Evolutionary conservation across 2,113 vertebrate genomes (phyloP), one percentile per base, ranked within the genome.

Genomic region (Zapornia atra): DNA sequence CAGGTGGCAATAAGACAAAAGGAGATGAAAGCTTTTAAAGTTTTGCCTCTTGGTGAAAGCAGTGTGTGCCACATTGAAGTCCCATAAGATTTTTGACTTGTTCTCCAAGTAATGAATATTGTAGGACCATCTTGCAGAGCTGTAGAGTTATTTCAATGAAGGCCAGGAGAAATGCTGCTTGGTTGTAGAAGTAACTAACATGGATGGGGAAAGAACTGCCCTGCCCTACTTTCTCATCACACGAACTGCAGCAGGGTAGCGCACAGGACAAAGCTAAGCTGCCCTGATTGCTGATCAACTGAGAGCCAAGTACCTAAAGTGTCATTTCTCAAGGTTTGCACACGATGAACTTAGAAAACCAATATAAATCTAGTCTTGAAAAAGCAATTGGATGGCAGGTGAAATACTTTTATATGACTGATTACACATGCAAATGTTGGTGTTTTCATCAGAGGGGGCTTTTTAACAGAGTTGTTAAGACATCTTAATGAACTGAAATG

Each of bases 141-240:
- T 75, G 36, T 1, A 9, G 21, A 76, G 6, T 64, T 42, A 17
- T 44, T 38, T 64, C 0, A 2, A 78, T 34, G 24, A 92, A 79
- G 24, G 18, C n/a, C 14, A 69, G 28, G 17, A 79, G 38, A 65
- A 91, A 51, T 0, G 3, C 15, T 59, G 42, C 29, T 78, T 4
- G 4, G 33, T 3, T 19, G 65, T 2, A 70, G 60, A 42, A 92
- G 11, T 51, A 66, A 50, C 20, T 70, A 36, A 54, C 0, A 0
- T 15, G 12, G 10, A 12, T 36, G 15, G 11, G 15, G 29, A 61
- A 66, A 31, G 16, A 24, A n/a, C 25, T 66, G 25, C 36, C 50
- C 42, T 66, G 33, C 29, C 22, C 46, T 1, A 0, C 26, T 71
- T 6, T 89, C 46, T 63, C 0, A 0, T 33, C 44, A 46, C 0